Base-by-base conservation (phyloP, 1,140 invertebrate species). In the Triops longicaudatus region DNA sequence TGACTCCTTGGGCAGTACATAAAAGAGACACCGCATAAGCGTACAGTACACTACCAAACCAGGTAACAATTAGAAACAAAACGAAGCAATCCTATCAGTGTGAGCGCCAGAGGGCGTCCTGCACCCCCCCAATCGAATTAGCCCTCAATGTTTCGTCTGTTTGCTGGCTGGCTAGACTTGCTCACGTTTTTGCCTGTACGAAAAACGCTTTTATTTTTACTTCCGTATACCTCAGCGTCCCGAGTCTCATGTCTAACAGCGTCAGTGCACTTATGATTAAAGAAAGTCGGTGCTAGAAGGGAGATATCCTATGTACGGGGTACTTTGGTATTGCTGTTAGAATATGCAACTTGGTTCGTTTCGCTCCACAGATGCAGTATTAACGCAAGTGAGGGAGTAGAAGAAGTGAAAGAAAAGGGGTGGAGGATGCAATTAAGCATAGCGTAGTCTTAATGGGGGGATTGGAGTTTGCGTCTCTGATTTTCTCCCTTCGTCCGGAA, bases 371-470 rank as follows among this genome's bases (percentile, higher is more conserved):
- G 10, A 63, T 63, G 50, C 50, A 63, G 17, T 63, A 63, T 63
- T 63, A 63, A 22, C 50, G 50, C 50, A 12, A 63, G n/a, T 6
- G 50, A 3, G 17, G 50, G 9, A 37, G 31, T 37, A 37, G 31
- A 37, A 37, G 50, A 63, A 14, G 14, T 22, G 50, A 22, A 63
- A 63, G 50, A 63, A 63, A 22, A 63, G 10, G 50, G 50, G 50
- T 63, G 50, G n/a, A 63, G 50, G 50, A 63, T 10, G 14, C 50
- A 63, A 63, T 63, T 63, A 63, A 63, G 50, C 50, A 63, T 63
- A 10, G 11, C 22, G 17, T 1, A 63, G 50, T 7, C 50, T 63
- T 63, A 63, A 63, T 63, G 50, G 50, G 50, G 31, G 31, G 31
- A 37, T 7, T 37, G 31, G 2, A 2, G 50, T 63, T 63, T 63